Percentiles rank a stretch among this genome's conserved stretches.
Evolutionary conservation across 2,888 invertebrate species (phyloP).

Genomic region (Xanthorhoe designata): DNA sequence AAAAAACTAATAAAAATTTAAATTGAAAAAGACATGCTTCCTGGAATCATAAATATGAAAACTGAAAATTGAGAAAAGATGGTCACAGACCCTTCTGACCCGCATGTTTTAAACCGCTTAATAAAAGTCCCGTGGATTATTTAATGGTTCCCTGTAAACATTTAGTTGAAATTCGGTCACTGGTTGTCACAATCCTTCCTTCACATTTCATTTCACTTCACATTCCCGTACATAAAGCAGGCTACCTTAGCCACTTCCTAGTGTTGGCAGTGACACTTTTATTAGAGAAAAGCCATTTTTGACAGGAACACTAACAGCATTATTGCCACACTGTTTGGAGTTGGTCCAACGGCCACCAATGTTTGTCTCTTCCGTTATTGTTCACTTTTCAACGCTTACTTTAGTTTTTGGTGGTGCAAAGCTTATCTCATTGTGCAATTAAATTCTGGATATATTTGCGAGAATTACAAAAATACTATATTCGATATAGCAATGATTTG

Average conservation of each 20-base stretch:
- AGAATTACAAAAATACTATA: too few relatives aligned
- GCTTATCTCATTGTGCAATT: too few relatives aligned
- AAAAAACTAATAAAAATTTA: too few relatives aligned
- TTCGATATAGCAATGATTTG: too few relatives aligned
- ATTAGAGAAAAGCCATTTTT: constrained; percentile 56
- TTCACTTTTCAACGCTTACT: constrained; percentile 15
- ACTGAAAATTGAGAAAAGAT: too few relatives aligned
- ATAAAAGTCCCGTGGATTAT: too few relatives aligned
- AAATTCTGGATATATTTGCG: too few relatives aligned
- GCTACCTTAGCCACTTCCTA: constrained; percentile 20
- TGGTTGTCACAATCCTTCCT: constrained; percentile 21
- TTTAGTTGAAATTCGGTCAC: neutral
- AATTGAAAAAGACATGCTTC: too few relatives aligned
- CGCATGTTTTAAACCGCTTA: too few relatives aligned
- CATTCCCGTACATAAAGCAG: constrained; percentile 27
- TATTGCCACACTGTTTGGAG: constrained; percentile 69
- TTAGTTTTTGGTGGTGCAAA: constrained; percentile 8
- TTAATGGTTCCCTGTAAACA: too few relatives aligned
- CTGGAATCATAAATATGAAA: too few relatives aligned
- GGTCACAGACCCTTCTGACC: too few relatives aligned
- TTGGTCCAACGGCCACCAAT: constrained; percentile 51
- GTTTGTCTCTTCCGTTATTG: constrained; percentile 46
- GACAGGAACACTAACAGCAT: constrained; percentile 62
- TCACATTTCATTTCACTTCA: constrained; percentile 9
- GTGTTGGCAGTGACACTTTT: constrained; percentile 50